Evolutionary conservation across 2,113 vertebrate species (phyloP).

Genomic region (Aphyosemion australe): DNA sequence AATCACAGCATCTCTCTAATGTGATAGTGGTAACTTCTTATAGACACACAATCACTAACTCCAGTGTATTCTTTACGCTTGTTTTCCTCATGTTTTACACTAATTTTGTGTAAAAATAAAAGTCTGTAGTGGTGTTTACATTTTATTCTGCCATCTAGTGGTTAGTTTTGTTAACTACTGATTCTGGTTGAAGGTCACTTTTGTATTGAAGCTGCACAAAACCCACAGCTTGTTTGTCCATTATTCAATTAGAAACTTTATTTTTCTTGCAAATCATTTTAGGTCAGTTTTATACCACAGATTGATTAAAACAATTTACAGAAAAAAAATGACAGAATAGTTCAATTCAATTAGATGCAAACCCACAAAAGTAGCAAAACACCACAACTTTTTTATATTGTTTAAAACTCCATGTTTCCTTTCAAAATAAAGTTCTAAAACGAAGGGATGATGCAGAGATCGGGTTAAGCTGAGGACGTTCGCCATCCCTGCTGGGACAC

Average conservation of each 20-base stretch:
- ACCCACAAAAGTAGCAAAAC: not conserved
- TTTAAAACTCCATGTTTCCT: not conserved
- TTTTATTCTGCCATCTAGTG: constrained; percentile 71
- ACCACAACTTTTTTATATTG: too few relatives aligned
- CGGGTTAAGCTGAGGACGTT: constrained; percentile 59
- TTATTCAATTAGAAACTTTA: not conserved
- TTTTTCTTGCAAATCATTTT: not conserved
- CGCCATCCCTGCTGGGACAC: constrained; percentile 74
- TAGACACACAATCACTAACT: not conserved
- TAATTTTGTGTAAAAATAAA: too few relatives aligned
- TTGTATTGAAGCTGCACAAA: not conserved
- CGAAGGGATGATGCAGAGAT: constrained; percentile 30
- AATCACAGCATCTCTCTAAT: not conserved
- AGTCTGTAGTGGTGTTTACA: constrained; percentile 5
- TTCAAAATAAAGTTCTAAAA: constrained; percentile 19
- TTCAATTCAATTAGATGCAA: too few relatives aligned
- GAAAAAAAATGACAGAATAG: too few relatives aligned
- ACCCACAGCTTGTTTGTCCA: constrained; percentile 1
- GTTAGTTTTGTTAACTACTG: constrained; percentile 43
- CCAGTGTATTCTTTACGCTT: not conserved
- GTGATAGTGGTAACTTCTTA: not conserved
- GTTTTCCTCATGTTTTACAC: not conserved
- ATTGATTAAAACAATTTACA: not conserved
- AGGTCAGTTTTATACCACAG: not conserved
- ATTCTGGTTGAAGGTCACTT: not conserved